Percentiles rank a stretch among this genome's conserved stretches.
These are phyloP conservation scores for Parambassis ranga DNA, from an alignment of 2,797 vertebrate genomes.

Conservation along the genomic window DNA sequence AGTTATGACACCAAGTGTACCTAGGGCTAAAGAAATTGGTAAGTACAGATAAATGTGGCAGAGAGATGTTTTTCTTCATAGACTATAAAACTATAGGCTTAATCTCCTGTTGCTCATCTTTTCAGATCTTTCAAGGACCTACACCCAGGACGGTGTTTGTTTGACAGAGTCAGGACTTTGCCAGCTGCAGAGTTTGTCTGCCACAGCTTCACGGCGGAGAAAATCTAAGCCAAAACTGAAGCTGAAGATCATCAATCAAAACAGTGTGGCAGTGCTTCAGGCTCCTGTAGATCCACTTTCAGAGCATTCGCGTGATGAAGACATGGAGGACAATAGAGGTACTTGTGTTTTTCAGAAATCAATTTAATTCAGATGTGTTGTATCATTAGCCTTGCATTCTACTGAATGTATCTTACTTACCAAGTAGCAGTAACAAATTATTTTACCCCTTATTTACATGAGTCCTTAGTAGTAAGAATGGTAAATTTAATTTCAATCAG, in stretches of 20 bases:
- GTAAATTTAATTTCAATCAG: conserved; percentile 54
- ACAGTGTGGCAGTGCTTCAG: conserved; percentile 98
- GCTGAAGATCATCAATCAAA: conserved; percentile 99
- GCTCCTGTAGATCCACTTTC: conserved; percentile 89
- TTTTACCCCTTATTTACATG: not conserved
- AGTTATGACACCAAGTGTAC: conserved; percentile 86
- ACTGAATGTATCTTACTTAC: no score
- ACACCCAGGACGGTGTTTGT: conserved; percentile 98
- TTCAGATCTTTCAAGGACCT: conserved; percentile 93
- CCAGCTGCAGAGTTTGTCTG: conserved; percentile 95
- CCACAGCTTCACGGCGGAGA: conserved; percentile 89
- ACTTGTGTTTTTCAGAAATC: conserved; percentile 6
- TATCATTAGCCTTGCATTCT: not conserved
- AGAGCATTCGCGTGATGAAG: conserved; percentile 91
- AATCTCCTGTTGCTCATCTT: not conserved
- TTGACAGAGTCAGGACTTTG: conserved; percentile 96
- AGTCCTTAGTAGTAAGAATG: conserved; percentile 16
- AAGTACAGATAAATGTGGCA: conserved; percentile 38
- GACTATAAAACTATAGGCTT: not conserved
- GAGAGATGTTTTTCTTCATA: not conserved
- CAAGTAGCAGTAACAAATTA: not conserved
- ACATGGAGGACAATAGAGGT: conserved; percentile 95
- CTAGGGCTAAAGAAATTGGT: conserved; percentile 95
- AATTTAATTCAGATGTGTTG: not conserved
- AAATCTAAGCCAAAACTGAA: conserved; percentile 97